Evolutionary conservation across 64 coral and sea anemone genomes (phyloP).

Genomic region (Pocillopora verrucosa): DNA sequence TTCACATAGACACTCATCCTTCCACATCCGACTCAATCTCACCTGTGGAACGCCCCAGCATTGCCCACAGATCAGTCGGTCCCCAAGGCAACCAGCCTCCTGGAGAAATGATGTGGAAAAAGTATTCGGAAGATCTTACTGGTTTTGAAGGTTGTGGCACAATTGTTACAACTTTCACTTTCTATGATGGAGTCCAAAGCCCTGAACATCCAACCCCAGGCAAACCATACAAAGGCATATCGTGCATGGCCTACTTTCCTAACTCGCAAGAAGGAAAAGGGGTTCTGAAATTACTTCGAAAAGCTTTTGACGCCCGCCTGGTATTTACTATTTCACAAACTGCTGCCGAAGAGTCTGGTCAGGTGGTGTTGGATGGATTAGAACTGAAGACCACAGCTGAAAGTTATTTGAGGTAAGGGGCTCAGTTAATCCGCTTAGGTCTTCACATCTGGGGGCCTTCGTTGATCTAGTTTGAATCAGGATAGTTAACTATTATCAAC

Average conservation of each 20-base stretch:
- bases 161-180: slow-evolving; percentile 7
- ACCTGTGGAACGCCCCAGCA: background rate
- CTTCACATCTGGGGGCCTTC: too few species aligned
- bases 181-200: slow-evolving; percentile 19
- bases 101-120: slow-evolving; percentile 32
- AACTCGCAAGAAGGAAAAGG: slow-evolving; percentile 5
- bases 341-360: background rate
- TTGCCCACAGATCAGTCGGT: background rate
- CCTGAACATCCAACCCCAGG: slow-evolving; percentile 26
- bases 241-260: background rate
- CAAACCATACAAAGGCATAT: background rate
- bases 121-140: background rate
- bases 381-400: slow-evolving; percentile 14
- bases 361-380: background rate
- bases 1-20: background rate
- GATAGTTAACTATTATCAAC: too few species aligned
- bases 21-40: background rate
- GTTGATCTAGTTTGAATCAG: too few species aligned
- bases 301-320: slow-evolving; percentile 15
- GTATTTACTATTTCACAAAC: slow-evolving; percentile 7
- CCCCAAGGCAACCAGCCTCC: slow-evolving; percentile 22
- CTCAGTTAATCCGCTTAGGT: background rate
- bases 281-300: background rate
- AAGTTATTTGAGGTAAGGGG: slow-evolving; percentile 11
- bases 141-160: slow-evolving; percentile 24